Conservation (phyloP, 2,113 vertebrate species). For the Grus americana region DNA sequence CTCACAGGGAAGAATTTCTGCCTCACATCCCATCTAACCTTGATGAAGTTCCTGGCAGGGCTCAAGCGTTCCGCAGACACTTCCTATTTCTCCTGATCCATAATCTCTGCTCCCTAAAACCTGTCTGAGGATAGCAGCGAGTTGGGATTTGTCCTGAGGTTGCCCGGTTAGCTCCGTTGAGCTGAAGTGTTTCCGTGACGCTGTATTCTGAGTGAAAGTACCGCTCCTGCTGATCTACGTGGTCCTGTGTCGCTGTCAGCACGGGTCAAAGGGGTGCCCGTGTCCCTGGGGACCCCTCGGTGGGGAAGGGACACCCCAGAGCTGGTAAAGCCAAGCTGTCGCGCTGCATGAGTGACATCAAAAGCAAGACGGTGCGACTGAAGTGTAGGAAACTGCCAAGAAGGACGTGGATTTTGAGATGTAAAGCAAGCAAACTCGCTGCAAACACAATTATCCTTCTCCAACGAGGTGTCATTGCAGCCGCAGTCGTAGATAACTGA, state of each 20-base stretch:
- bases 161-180: not conserved
- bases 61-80: too few species aligned
- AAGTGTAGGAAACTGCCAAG: not conserved
- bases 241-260: not conserved
- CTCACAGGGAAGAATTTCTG: fast-evolving
- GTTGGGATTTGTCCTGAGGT: not conserved
- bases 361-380: not conserved
- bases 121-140: not conserved
- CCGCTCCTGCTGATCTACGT: not conserved
- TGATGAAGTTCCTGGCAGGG: not conserved
- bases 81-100: too few species aligned
- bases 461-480: not conserved
- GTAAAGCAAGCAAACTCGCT: not conserved
- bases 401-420: not conserved
- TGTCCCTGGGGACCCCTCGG: too few species aligned
- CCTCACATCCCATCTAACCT: fast-evolving
- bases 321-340: not conserved
- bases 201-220: not conserved
- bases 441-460: not conserved
- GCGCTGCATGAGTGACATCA: fast-evolving
- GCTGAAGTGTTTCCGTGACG: fast-evolving
- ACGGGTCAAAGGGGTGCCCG: fast-evolving
- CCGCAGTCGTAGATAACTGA: fast-evolving
- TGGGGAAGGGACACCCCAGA: not conserved
- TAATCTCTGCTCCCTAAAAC: not conserved